Evolutionary conservation across 2,888 invertebrate genomes (phyloP), one percentile per base, ranked within the genome.

Genomic region (Mythimna loreyi): DNA sequence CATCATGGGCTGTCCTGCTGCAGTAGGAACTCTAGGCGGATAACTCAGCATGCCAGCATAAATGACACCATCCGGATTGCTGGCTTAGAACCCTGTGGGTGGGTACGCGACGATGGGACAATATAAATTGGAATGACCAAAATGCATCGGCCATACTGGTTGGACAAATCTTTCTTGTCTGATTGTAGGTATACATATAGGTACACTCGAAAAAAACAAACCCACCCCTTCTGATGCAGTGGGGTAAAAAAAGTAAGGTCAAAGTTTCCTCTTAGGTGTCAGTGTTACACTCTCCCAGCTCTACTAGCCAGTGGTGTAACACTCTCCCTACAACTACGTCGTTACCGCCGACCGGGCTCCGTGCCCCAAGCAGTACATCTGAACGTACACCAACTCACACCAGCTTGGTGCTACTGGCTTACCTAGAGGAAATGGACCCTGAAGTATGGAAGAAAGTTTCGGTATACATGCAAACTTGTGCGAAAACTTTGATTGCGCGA

Each of bases 401-500:
- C 28, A 28, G 28, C 28, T 43, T 19, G 19, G 43, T 7, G 19
- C 43, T 19, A 40, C 40, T 40, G 40, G 40, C 5, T 40, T 16
- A 1, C 40, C 40, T 40, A 13, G 40, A 40, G 40, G 40, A 40
- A 16, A 16, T 1, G 40, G 40, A 40, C 40, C 40, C 19, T 16
- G 40, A 16, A 6, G 23, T 19, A 13, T 40, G 5, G 40, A 40
- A 16, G 40, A 40, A 40, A 19, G 19, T 43, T 19, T 5, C 43
- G 19, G 45, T 45, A 45, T 45, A 4, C n/a, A 45, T n/a, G 7
- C 45, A n/a, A n/a, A 45, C 7, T 45, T 8, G 45, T 45, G 8
- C n/a, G n/a, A 45, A 45, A 45, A 45, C 45, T n/a, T 45, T 45
- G 19, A 45, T n/a, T 45, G 45, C 13, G 49, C 49, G 49, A 49